These are phyloP conservation scores for Dinocampus coccinellae DNA, from an alignment of 2,888 invertebrate species.

Conservation along the genomic window DNA sequence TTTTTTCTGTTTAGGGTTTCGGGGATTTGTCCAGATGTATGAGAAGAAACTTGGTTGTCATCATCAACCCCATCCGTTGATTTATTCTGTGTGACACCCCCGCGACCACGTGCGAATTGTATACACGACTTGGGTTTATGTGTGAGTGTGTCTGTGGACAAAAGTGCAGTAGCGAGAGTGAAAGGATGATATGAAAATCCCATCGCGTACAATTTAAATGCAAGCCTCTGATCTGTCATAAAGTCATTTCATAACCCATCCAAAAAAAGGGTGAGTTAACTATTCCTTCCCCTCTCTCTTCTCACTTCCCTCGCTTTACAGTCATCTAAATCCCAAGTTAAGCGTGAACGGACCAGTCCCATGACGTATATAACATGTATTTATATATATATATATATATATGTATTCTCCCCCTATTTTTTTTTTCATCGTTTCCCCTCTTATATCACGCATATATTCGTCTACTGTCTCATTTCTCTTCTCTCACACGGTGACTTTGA, in stretches of 20 bases:
- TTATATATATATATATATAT: no score
- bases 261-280: slow-evolving; percentile 59
- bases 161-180: slow-evolving; percentile 5
- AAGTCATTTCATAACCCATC: slow-evolving; percentile 68
- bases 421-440: not conserved
- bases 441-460: slow-evolving; percentile 32
- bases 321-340: slow-evolving; percentile 61
- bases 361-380: slow-evolving; percentile 39
- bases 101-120: slow-evolving; percentile 39
- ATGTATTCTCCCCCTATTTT: slow-evolving; percentile 27
- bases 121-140: not conserved
- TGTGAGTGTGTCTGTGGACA: not conserved
- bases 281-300: slow-evolving; percentile 56
- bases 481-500: slow-evolving; percentile 20
- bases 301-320: no score
- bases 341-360: slow-evolving; percentile 51
- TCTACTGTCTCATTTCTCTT: slow-evolving; percentile 32
- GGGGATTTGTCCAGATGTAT: slow-evolving; percentile 37
- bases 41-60: slow-evolving; percentile 51
- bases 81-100: slow-evolving; percentile 35
- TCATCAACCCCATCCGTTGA: slow-evolving; percentile 46
- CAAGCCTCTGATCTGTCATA: slow-evolving; percentile 68
- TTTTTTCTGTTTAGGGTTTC: slow-evolving; percentile 23
- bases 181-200: slow-evolving; percentile 41
- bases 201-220: slow-evolving; percentile 62